Evolutionary conservation across 2,888 invertebrate genomes (phyloP).

Genomic region (Chalcis sispes): DNA sequence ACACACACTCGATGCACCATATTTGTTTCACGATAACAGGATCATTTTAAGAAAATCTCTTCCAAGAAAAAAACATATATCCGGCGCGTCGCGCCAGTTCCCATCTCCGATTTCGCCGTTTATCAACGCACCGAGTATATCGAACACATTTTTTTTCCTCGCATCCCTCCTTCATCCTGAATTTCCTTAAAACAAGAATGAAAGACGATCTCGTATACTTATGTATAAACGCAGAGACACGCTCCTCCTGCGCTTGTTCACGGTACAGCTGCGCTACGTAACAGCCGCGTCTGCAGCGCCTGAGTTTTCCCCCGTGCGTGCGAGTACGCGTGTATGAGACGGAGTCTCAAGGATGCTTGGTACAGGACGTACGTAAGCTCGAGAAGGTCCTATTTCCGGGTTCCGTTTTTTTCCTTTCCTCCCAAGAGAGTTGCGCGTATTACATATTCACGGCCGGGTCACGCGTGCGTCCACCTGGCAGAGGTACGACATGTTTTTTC

Average conservation of each 20-base stretch:
- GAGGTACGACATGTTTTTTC: neutral
- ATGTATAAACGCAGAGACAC: no score
- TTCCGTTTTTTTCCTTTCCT: constrained; percentile 62
- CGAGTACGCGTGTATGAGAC: constrained; percentile 58
- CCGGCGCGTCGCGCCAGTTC: constrained; percentile 7
- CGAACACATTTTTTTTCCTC: neutral
- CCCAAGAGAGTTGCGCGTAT: constrained; percentile 60
- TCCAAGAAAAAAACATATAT: constrained; percentile 17
- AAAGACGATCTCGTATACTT: constrained; percentile 50
- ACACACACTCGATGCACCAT: neutral
- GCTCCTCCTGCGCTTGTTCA: neutral
- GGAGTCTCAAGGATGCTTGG: constrained; percentile 65
- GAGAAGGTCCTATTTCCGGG: constrained; percentile 73
- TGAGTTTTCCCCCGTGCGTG: constrained; percentile 27
- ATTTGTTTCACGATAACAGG: constrained; percentile 21
- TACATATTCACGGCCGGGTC: constrained; percentile 64
- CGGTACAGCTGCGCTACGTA: constrained; percentile 48
- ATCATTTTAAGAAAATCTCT: constrained; percentile 33
- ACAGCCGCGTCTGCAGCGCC: neutral
- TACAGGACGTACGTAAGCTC: constrained; percentile 71
- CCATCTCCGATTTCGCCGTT: constrained; percentile 27
- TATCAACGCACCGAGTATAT: neutral
- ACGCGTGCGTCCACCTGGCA: constrained; percentile 41
- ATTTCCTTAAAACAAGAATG: constrained; percentile 55
- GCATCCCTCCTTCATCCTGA: neutral